Base-by-base conservation (phyloP, 2,797 vertebrate species). In the Labroides dimidiatus region DNA sequence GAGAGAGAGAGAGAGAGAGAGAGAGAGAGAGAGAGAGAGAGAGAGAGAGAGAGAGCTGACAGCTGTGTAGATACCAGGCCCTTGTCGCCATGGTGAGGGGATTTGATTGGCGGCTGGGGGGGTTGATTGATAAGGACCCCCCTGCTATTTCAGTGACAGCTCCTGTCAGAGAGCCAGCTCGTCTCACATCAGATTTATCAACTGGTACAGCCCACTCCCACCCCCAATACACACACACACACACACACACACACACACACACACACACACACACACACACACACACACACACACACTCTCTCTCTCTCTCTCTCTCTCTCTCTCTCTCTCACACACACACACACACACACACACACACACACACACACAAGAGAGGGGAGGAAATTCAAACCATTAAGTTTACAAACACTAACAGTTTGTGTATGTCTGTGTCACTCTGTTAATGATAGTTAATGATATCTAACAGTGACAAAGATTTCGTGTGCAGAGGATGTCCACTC, bases 101-200 rank as follows among this genome's bases (percentile, higher is more conserved):
- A 78, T 91, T 92, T 93, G 91, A 93, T 91, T 91, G 88, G 82
- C 90, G 57, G 84, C 56, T 71, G 64, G 84, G 75, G 71, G 83
- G 80, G 67, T 82, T 94, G 93, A 94, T 94, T 93, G 93, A 94
- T 94, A 92, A 93, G 91, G 85, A 88, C 83, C 88, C 92, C 90
- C 92, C 91, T 92, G 92, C 91, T 92, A 91, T 88, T 88, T 80
- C 84, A 89, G 86, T 89, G 93, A 94, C 94, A 95, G 93, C 86
- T 93, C 85, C 89, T 94, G 94, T 94, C 93, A 92, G 90, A 87
- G 78, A 78, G 73, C 71, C 92, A 88, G 81, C 87, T 90, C 78
- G 75, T 91, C 86, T 84, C 88, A 91, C 89, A 94, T 93, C 87
- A 93, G 78, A 93, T 91, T 90, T 87, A 93, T 93, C 90, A 93